A percentile compares a stretch with the other conserved stretches of the same genome.
Conservation (phyloP, 2,797 vertebrate genomes). For the Sebastes itinus region DNA sequence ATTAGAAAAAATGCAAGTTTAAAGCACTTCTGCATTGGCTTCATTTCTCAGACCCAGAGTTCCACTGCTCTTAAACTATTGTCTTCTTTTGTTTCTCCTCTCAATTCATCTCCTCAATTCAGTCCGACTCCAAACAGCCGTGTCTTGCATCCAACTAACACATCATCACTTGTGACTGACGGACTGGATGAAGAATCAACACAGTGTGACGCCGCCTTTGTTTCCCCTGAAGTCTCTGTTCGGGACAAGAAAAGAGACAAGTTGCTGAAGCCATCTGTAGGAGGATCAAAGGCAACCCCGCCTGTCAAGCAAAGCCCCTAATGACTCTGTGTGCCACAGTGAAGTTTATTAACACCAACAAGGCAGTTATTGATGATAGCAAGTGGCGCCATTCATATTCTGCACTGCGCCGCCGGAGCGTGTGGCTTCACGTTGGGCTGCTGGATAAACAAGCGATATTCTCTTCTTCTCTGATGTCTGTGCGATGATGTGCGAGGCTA, state of each 20-base stretch:
- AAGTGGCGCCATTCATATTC: constrained; percentile 33
- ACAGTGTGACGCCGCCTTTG: constrained; percentile 28
- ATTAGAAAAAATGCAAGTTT: not conserved
- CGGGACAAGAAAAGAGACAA: constrained; percentile 27
- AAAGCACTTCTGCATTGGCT: not conserved
- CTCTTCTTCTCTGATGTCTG: constrained; percentile 46
- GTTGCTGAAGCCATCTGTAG: constrained; percentile 33
- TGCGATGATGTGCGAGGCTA: constrained; percentile 58
- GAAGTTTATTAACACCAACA: constrained; percentile 54
- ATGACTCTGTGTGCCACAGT: constrained; percentile 41
- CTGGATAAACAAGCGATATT: constrained; percentile 53
- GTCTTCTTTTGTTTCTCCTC: not conserved
- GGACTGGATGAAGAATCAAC: constrained; percentile 34
- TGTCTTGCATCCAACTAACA: not conserved
- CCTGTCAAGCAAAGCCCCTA: constrained; percentile 36
- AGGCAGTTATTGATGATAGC: constrained; percentile 62
- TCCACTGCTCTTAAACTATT: not conserved
- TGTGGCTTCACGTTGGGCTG: constrained; percentile 40
- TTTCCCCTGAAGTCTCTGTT: constrained; percentile 33
- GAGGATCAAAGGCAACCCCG: constrained; percentile 38
- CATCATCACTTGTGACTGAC: constrained; percentile 25
- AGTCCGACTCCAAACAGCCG: constrained; percentile 3
- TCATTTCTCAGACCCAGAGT: not conserved
- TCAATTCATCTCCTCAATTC: constrained; percentile 2
- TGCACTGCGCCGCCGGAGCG: constrained; percentile 33